Evolutionary conservation across 2,113 vertebrate genomes (phyloP), one percentile per base, ranked within the genome.

Genomic region (Heterocephalus glaber): DNA sequence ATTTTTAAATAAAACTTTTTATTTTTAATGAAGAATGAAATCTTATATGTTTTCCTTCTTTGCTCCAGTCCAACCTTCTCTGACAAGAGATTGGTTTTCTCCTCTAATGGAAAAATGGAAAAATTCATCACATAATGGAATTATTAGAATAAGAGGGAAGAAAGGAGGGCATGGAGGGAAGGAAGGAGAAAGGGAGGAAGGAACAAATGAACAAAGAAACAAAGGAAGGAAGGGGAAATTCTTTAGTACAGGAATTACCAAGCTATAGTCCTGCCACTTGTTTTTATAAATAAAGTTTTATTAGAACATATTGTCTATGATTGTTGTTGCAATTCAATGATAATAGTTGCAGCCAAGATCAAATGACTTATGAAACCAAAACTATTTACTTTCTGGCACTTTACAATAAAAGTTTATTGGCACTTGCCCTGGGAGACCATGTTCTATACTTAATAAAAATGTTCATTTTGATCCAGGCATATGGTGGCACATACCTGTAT

Each of bases 1-100:
- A 41, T 83, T 77, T 95, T 96, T 47, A 92, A 96, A 79, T 41
- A 68, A 4, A 95, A 60, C 4, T 41, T 84, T 87, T 89, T 33
- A 38, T 49, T 88, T 82, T 90, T 74, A 84, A 89, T 80, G 22
- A 47, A 95, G 76, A 63, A 92, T 91, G 17, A 68, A 77, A 92
- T 80, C 33, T 2, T 80, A 54, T 4, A 58, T 1, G 56, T 35
- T 86, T 63, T 84, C 30, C 12, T 77, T 66, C 72, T 88, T 83
- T 90, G 68, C 70, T 87, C 38, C 63, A 77, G 26, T 70, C 41
- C 58, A 84, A 38, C 6, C 10, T 60, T 68, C 47, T 82, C 14
- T 90, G 61, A 96, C 17, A 86, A 16, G 52, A 70, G 9, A 49
- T 17, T 8, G 26, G 2, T 44, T 38, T n/a, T 89, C 38, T 61